These are phyloP conservation scores for Cyprinus carpio DNA, from an alignment of 2,113 vertebrate species.

Conservation along the genomic window DNA sequence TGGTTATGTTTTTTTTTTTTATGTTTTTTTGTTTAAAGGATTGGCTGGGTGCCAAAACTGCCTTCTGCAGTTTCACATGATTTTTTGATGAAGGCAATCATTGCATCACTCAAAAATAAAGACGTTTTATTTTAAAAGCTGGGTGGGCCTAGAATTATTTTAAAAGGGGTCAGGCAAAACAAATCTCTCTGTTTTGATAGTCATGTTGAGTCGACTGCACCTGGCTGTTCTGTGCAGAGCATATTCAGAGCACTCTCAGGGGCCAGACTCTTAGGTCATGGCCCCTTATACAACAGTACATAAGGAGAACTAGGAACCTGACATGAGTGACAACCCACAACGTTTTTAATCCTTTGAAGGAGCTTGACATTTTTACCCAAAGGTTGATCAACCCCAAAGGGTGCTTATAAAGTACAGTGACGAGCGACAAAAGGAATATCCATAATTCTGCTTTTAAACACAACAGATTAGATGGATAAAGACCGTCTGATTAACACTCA, in stretches of 20 bases:
- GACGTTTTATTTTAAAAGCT: slow-evolving; percentile 77
- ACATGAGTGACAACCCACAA: slow-evolving; percentile 75
- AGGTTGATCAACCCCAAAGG: slow-evolving; percentile 68
- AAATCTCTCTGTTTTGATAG: slow-evolving; percentile 76
- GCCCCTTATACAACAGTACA: slow-evolving; percentile 59
- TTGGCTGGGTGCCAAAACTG: slow-evolving; percentile 52
- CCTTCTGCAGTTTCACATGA: slow-evolving; percentile 74
- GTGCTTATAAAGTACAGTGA: slow-evolving; percentile 62
- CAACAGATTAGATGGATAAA: slow-evolving; percentile 25
- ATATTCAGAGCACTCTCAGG: slow-evolving; percentile 61
- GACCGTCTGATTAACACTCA: not conserved
- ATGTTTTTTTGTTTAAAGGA: not conserved
- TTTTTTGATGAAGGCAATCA: too few relatives aligned
- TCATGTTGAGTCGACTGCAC: slow-evolving; percentile 69
- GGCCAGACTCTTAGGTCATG: slow-evolving; percentile 68
- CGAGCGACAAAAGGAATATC: slow-evolving; percentile 52
- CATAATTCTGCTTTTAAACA: slow-evolving; percentile 26
- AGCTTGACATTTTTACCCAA: slow-evolving; percentile 64
- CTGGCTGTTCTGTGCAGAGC: slow-evolving; percentile 51
- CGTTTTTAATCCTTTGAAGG: slow-evolving; percentile 64
- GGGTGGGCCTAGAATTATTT: too few relatives aligned
- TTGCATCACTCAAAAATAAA: slow-evolving; percentile 70
- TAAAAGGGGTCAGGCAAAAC: slow-evolving; percentile 77
- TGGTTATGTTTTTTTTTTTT: too few relatives aligned
- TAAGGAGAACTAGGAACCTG: slow-evolving; percentile 76